Percentiles rank a stretch among this genome's conserved stretches.
Evolutionary conservation across 2,113 vertebrate genomes (phyloP).

Genomic region (Mesembrinibis cayennensis): DNA sequence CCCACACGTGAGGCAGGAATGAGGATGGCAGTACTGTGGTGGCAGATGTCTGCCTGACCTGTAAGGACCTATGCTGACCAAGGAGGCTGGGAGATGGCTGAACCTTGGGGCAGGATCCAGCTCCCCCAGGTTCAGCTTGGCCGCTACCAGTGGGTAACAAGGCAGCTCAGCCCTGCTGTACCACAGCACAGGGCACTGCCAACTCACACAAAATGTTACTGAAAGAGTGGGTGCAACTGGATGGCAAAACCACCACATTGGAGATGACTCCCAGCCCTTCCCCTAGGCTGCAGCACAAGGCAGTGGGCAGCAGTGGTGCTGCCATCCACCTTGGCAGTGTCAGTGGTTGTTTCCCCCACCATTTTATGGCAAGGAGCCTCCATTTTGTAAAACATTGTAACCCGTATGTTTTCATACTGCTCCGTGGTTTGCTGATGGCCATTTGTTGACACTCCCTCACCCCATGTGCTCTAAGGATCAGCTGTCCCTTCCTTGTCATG

Average conservation of each 20-base stretch:
- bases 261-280: background rate
- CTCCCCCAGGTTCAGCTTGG: background rate
- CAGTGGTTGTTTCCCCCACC: background rate
- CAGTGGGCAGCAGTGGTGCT: fast-evolving
- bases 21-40: background rate
- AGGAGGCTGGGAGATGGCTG: background rate
- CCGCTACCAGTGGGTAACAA: background rate
- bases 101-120: background rate
- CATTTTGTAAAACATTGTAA: background rate
- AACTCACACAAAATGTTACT: background rate
- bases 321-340: background rate
- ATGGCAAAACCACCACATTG: background rate
- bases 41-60: background rate
- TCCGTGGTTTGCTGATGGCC: background rate
- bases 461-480: background rate
- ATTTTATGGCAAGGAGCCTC: background rate
- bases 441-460: background rate
- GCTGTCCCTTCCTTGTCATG: background rate
- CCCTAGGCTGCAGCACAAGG: background rate
- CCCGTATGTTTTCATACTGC: background rate
- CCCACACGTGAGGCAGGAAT: background rate
- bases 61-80: background rate
- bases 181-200: background rate
- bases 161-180: background rate
- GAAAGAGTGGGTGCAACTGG: background rate